phyloP scores from a whole-genome alignment of 2,888 invertebrate genomes.

The Sipha maydis region DNA sequence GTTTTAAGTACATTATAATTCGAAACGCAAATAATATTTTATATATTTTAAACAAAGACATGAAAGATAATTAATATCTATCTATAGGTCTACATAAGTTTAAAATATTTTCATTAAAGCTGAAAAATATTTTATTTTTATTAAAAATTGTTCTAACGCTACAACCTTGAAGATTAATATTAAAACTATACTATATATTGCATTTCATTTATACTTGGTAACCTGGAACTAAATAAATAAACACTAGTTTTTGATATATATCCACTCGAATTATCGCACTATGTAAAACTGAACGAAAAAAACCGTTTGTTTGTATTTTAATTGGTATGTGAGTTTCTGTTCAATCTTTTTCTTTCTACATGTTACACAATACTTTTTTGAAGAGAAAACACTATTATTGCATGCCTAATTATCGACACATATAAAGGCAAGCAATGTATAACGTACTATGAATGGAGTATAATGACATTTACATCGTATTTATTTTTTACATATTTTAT shows the following conservation, averaged over 20 bases:
- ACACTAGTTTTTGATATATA: slow-evolving; percentile 6
- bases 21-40: too few species aligned
- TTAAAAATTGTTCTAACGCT: slow-evolving; percentile 8
- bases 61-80: too few species aligned
- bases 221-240: slow-evolving; percentile 14
- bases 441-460: not conserved
- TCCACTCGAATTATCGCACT: slow-evolving; percentile 4
- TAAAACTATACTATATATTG: not conserved
- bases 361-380: not conserved
- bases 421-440: not conserved
- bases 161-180: slow-evolving; percentile 16
- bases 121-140: not conserved
- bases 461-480: not conserved
- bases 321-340: slow-evolving; percentile 1
- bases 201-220: not conserved
- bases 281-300: not conserved
- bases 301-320: slow-evolving; percentile 34
- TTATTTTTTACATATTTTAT: not conserved
- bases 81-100: too few species aligned
- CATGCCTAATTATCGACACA: not conserved
- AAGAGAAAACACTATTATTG: not conserved
- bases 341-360: slow-evolving; percentile 14
- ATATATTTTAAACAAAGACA: too few species aligned
- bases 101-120: not conserved
- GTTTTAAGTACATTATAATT: too few species aligned